Evolutionary conservation across 2,113 vertebrate species (phyloP), one percentile per base, ranked within the genome.

Genomic region (Guaruba guarouba): DNA sequence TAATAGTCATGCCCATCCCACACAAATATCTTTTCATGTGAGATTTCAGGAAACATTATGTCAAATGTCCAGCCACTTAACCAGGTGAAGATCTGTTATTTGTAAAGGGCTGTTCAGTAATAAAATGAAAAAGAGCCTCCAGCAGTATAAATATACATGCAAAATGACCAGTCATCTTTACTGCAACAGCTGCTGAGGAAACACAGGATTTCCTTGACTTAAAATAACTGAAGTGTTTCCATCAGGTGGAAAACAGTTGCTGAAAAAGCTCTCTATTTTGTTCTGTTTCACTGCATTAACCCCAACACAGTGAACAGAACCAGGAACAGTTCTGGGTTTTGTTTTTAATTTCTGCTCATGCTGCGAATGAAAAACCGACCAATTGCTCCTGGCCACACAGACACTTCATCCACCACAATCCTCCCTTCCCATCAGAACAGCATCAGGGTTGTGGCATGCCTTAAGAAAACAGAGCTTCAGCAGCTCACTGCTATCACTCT

Each of bases 121-220:
- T 63, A 84, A 82, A 91, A 63, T 55, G 18, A 64, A 94, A 90
- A 90, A 49, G 71, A 93, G 88, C n/a, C 24, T 80, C 67, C 41
- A 86, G 64, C 55, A 86, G 71, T 48, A 93, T 62, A 91, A 95
- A 91, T 73, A 64, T 10, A 82, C 61, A 87, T 84, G 67, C 77
- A 95, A 96, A 96, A 81, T 44, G 37, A 76, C 70, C 33, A 31
- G 52, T 75, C 80, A 54, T 91, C 74, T 94, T 90, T 92, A 88
- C 35, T 91, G 88, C 70, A 95, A 49, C 88, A 94, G 83, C 77
- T 95, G 88, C 66, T 89, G 83, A 93, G 74, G 92, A 96, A 95
- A 92, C 62, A 90, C 61, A 73, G 92, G 88, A 96, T 86, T 97
- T 87, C 64, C 86, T 55, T 67, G 68, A 74, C 39, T 70, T 52